Evolutionary conservation across 1,140 invertebrate genomes (phyloP), one percentile per base, ranked within the genome.

Genomic region (Homalodisca vitripennis): DNA sequence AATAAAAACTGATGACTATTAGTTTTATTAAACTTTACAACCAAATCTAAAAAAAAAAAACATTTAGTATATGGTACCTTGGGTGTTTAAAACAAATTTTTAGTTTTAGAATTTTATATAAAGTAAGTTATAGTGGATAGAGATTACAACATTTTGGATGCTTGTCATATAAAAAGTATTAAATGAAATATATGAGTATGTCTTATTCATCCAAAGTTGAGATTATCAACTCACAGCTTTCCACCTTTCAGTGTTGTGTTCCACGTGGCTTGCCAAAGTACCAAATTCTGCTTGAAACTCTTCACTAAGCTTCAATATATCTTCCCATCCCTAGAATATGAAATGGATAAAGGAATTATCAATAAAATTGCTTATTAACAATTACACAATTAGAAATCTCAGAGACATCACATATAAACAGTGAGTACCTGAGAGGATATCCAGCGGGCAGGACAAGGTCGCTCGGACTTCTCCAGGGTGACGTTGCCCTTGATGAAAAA

Each of bases 401-500:
- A 10, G 6, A 6, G 6, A 41, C 6, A 41, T 10, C 34, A 41
- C 6, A 6, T 41, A 41, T 41, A 17, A 10, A 10, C 6, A 41
- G 6, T 24, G 47, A 12, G 10, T 66, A 71, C 71, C 67, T 69
- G 47, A 1, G 84, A 74, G 0, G 87, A 79, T 66, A 96, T 79
- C 92, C 92, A 97, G 1, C 79, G 74, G 26, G 85, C 85, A 1
- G 92, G 89, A 79, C 88, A 89, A 22, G 78, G 75, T 32, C 82
- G 79, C 2, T 84, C 75, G n/a, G 88, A 84, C 75, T 92, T 92
- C 73, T 93, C 91, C 30, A 94, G 77, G 0, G 87, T 83, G 0
- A 92, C 84, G 73, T 88, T 89, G 26, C 92, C 93, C 78, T 94
- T 95, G 64, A 95, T 91, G 75, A 96, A 95, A 81, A 96, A 96